phyloP scores from a whole-genome alignment of 2,113 vertebrate species.

The Dolichallabes microphthalmus region DNA sequence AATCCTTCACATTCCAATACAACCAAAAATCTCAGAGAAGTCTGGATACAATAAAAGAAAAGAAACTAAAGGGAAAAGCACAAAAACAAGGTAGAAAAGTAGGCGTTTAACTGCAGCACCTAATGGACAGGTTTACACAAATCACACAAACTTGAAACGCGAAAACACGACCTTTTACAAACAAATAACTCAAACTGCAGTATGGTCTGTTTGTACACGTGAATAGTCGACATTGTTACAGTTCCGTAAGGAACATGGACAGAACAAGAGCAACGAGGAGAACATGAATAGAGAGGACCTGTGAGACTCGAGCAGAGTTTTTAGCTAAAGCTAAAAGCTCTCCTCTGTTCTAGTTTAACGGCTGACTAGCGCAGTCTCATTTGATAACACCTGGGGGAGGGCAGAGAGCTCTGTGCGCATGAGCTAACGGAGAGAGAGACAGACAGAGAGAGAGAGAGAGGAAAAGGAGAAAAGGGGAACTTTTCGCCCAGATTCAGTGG shows the following conservation, averaged over 20 bases:
- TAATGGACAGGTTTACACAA: neutral
- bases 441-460: neutral
- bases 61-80: no score
- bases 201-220: neutral
- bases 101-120: neutral
- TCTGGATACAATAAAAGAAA: neutral
- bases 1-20: neutral
- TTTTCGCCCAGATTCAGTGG: neutral
- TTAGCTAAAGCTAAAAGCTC: neutral
- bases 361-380: neutral
- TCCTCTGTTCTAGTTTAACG: constrained; percentile 26
- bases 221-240: neutral
- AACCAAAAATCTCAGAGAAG: neutral
- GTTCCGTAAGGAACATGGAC: neutral
- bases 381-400: constrained; percentile 34
- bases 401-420: constrained; percentile 41
- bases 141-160: neutral
- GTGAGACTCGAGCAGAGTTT: neutral
- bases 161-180: neutral
- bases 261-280: neutral
- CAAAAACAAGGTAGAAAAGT: no score
- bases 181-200: neutral
- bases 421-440: neutral
- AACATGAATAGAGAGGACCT: neutral
- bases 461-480: neutral